phyloP scores from a whole-genome alignment of 2,113 vertebrate genomes.

The Eurypyga helias region DNA sequence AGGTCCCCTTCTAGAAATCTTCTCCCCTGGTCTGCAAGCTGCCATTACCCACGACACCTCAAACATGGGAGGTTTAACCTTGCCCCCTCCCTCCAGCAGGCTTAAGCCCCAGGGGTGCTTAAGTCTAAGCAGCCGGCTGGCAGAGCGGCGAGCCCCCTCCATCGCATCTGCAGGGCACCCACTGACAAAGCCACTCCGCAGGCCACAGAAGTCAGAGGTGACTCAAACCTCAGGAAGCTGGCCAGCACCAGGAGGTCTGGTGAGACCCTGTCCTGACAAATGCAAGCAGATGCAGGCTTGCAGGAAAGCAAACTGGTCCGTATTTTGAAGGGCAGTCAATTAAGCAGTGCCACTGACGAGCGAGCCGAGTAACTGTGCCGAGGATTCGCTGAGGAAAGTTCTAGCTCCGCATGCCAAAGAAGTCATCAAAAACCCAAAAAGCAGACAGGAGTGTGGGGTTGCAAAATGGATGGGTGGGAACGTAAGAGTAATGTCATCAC shows the following conservation, averaged over 20 bases:
- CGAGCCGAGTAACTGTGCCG: background rate
- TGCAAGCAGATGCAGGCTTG: background rate
- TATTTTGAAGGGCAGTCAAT: background rate
- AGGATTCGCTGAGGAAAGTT: background rate
- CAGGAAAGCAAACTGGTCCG: background rate
- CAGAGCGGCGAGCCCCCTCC: accelerated
- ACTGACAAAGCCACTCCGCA: background rate
- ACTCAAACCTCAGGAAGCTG: background rate
- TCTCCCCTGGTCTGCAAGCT: background rate
- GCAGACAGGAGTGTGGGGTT: background rate
- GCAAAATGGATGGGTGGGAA: constrained; percentile 5
- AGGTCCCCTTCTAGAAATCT: background rate
- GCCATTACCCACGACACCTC: background rate
- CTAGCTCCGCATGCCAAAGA: background rate
- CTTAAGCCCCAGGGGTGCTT: background rate
- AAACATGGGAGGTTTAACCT: background rate
- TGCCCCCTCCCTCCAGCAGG: background rate
- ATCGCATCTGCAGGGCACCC: background rate
- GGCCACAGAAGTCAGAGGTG: background rate
- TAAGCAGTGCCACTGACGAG: background rate
- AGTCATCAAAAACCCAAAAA: background rate
- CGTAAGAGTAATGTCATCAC: background rate
- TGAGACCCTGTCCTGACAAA: background rate
- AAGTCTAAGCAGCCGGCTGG: background rate
- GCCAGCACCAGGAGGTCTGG: background rate